Base-by-base conservation (phyloP, 2,888 invertebrate species). In the Lobophora halterata region DNA sequence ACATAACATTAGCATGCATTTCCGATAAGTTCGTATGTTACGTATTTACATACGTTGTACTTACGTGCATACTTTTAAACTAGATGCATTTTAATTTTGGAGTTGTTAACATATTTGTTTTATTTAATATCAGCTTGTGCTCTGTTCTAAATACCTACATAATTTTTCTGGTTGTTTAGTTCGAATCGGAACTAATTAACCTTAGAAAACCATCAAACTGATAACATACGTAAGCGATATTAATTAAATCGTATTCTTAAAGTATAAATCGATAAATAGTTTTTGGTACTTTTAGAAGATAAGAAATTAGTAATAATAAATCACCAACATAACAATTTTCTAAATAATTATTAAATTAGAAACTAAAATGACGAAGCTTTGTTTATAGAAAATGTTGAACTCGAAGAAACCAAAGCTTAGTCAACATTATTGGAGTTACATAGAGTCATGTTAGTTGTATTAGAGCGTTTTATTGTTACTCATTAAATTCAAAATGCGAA, bases 211-310 rank as follows among this genome's bases (percentile, higher is more conserved):
- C n/a, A n/a, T n/a, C n/a, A n/a, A n/a, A n/a, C n/a, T n/a, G n/a
- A n/a, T n/a, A n/a, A n/a, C n/a, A n/a, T 16, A 27, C 21, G 20
- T 27, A 13, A 14, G 31, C 21, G 6, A 23, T 19, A 14, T 32
- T 24, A 16, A 9, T 30, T 27, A 2, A 32, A 27, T 27, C 31
- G 9, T 6, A 25, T 20, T 45, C 34, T n/a, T n/a, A n/a, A n/a
- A n/a, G n/a, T n/a, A n/a, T n/a, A n/a, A n/a, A 23, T 39, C 16
- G 21, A 45, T 35, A 46, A 43, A 42, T 46, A 43, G 40, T 34
- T 48, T 43, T 48, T 36, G 44, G 46, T 52, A 53, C 44, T 46
- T 43, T 23, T 53, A 53, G 53, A 42, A 46, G 21, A 31, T 53
- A 53, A 50, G 53, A 38, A 46, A 20, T 39, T 49, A 49, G 45